Percentiles rank a stretch among this genome's conserved stretches.
These are phyloP conservation scores for Oxygymnocypris stewartii DNA, from an alignment of 2,113 vertebrate genomes.

Conservation along the genomic window DNA sequence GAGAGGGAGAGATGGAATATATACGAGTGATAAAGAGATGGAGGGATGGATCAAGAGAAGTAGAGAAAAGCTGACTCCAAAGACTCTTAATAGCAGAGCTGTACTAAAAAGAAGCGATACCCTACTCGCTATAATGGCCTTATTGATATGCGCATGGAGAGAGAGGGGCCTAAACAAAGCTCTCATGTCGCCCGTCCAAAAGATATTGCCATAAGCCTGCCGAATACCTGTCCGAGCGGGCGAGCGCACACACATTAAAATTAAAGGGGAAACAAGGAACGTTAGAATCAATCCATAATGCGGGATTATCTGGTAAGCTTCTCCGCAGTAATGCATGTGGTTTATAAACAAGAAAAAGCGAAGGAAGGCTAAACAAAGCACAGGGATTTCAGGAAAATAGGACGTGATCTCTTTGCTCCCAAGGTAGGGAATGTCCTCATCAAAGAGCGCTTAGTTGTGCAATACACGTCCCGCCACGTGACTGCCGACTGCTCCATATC, in stretches of 20 bases:
- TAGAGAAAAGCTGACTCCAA: conserved; percentile 63
- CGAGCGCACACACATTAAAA: conserved; percentile 23
- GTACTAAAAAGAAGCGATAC: conserved; percentile 58
- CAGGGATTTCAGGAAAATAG: conserved; percentile 65
- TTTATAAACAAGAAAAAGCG: conserved; percentile 60
- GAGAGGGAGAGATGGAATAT: conserved; percentile 58
- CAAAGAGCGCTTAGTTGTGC: not conserved
- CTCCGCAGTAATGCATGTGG: conserved; percentile 71
- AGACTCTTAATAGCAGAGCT: conserved; percentile 61
- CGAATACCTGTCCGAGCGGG: conserved; percentile 23
- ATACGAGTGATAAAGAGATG: conserved; percentile 42
- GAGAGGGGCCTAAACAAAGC: conserved; percentile 6
- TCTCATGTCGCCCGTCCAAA: not conserved
- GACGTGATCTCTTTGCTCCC: conserved; percentile 55
- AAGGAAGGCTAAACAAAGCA: conserved; percentile 58
- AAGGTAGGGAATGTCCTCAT: conserved; percentile 35
- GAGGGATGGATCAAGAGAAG: conserved; percentile 56
- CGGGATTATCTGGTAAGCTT: conserved; percentile 75
- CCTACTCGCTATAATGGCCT: conserved; percentile 54
- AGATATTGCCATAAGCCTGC: not conserved
- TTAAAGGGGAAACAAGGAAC: conserved; percentile 55
- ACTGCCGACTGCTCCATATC: not conserved
- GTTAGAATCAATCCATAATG: conserved; percentile 76
- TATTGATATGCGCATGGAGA: not conserved
- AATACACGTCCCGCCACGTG: not conserved